Percentiles rank a stretch among this genome's conserved stretches.
These are phyloP conservation scores for Orthonevra nobilis DNA, from an alignment of 2,888 invertebrate species.

Conservation along the genomic window DNA sequence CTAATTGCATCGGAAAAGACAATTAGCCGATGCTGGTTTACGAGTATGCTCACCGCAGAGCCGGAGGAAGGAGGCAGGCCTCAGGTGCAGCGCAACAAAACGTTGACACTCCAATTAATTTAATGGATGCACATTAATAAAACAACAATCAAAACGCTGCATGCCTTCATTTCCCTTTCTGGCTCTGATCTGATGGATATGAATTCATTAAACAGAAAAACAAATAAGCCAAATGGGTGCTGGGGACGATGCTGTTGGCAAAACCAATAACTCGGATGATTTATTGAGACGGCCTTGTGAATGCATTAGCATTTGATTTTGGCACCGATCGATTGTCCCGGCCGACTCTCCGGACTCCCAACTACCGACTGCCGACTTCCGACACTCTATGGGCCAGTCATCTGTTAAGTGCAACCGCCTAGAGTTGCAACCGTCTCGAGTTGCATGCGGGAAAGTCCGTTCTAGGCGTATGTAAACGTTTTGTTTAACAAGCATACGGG, in stretches of 20 bases:
- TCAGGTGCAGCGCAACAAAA: conserved; percentile 49
- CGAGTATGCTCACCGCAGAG: neutral
- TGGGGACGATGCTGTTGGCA: conserved; percentile 19
- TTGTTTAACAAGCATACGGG: conserved; percentile 4
- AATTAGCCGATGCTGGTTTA: too few relatives aligned
- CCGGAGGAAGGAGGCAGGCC: too few relatives aligned
- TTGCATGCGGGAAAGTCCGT: neutral
- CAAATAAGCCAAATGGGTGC: conserved; percentile 34
- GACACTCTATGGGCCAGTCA: conserved; percentile 11
- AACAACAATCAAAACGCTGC: conserved; percentile 35
- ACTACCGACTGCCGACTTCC: too few relatives aligned
- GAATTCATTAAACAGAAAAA: conserved; percentile 40
- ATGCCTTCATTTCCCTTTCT: conserved; percentile 21
- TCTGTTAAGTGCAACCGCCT: conserved; percentile 47
- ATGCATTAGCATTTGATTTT: conserved; percentile 67
- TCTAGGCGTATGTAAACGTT: conserved; percentile 8
- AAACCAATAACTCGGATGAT: conserved; percentile 57
- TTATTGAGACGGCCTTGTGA: conserved; percentile 59
- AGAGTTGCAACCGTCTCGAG: too few relatives aligned
- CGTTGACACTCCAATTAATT: conserved; percentile 69
- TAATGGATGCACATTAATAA: conserved; percentile 65
- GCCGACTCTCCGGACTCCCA: neutral
- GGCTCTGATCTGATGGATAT: conserved; percentile 55
- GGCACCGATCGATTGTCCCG: conserved; percentile 37
- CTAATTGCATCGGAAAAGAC: conserved; percentile 59